Evolutionary conservation across 2,113 vertebrate genomes (phyloP), one percentile per base, ranked within the genome.

Genomic region (Vulpes lagopus): DNA sequence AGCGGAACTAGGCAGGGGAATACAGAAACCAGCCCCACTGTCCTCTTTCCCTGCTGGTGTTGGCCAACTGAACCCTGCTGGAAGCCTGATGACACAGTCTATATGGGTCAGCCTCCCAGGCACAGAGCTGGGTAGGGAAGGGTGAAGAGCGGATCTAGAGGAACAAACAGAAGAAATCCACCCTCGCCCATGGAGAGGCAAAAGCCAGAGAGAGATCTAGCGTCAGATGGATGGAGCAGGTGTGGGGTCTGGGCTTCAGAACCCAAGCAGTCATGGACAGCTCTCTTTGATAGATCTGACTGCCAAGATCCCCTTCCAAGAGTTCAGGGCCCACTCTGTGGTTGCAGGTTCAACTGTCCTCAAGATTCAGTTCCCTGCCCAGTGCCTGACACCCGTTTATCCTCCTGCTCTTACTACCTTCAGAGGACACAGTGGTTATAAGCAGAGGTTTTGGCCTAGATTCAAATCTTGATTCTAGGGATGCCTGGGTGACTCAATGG

Each of bases 1-100:
- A 23, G 7, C 0, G 3, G 60, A 62, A 43, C 7, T 2, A 20
- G 73, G 8, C 3, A 5, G 25, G 49, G 32, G 15, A 49, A 32
- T 25, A 23, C 49, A 69, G 86, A 11, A 8, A 32, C 12, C 57
- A 10, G 27, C 27, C 17, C 69, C 53, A 4, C 6, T 43, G 16
- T 76, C n/a, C 9, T 64, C 71, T 25, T 80, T 6, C 62, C 32
- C 6, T 62, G 10, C 84, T 85, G n/a, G 11, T 35, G 3, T 80
- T 49, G 23, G 3, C 17, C 43, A 25, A 27, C 27, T 35, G n/a
- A 53, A 65, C 53, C 57, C 57, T 76, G 15, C 51, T 43, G 10
- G n/a, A 92, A 69, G 6, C 62, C 59, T 32, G 49, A 3, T 0
- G 16, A 80, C 53, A 49, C 2, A 8, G 3, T 43, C 67, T n/a